A percentile compares a stretch with the other conserved stretches of the same genome.
These are phyloP conservation scores for Trididemnum clinides DNA, from an alignment of 23 tunicate species.

Conservation along the genomic window DNA sequence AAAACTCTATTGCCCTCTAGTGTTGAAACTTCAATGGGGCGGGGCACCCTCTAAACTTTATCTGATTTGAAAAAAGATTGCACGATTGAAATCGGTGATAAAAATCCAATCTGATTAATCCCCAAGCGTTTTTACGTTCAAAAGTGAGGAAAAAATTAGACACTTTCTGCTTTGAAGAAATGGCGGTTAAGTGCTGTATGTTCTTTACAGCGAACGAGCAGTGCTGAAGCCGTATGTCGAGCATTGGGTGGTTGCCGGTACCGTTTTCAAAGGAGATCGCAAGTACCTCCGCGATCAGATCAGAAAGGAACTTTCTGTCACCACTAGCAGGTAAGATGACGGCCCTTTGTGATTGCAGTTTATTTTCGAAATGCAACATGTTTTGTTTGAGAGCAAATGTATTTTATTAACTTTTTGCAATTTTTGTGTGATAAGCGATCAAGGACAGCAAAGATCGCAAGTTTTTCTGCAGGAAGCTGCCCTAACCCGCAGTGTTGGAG, in stretches of 20 bases:
- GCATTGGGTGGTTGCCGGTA: constrained; percentile 7
- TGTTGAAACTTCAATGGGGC: neutral
- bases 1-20: neutral
- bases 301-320: constrained; percentile 7
- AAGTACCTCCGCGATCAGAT: neutral
- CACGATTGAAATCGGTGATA: neutral
- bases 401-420: no score
- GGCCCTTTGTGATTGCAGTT: no score
- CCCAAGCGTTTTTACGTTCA: neutral
- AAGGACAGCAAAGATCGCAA: no score
- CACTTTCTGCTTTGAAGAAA: no score
- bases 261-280: constrained; percentile 20
- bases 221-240: constrained; percentile 15
- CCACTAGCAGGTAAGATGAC: no score
- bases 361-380: no score
- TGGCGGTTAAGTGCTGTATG: no score
- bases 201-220: constrained; percentile 3
- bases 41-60: neutral
- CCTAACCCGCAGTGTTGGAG: no score
- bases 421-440: no score
- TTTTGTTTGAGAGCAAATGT: no score
- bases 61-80: neutral
- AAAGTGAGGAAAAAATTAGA: no score
- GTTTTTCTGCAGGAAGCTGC: no score
- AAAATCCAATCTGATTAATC: neutral